phyloP scores from a whole-genome alignment of 2,888 invertebrate genomes.

The Microplitis manilae region DNA sequence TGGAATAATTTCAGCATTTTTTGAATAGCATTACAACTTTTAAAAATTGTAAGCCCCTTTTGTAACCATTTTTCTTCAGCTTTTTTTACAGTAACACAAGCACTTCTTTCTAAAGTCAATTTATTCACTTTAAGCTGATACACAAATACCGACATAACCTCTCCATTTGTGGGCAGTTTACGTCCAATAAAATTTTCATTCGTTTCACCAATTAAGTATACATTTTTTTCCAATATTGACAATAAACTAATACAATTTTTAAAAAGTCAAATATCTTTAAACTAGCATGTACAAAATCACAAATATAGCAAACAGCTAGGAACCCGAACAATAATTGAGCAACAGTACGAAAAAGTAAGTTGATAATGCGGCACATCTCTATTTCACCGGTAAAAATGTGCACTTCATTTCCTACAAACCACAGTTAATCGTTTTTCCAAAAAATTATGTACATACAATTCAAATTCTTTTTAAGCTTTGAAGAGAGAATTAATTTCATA shows the following conservation, averaged over 20 bases:
- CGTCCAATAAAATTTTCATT: neutral
- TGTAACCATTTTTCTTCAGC: slow-evolving; percentile 15
- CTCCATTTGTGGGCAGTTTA: slow-evolving; percentile 4
- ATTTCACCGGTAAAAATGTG: no score
- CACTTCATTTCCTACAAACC: no score
- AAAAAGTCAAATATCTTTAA: no score
- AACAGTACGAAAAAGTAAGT: no score
- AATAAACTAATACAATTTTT: neutral
- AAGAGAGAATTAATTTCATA: no score
- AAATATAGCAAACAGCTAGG: no score
- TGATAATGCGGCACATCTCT: no score
- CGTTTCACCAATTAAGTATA: neutral
- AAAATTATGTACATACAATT: no score
- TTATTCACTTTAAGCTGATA: slow-evolving; percentile 3
- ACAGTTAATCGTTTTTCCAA: no score
- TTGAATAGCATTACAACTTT: neutral
- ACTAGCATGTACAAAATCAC: no score
- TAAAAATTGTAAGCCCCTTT: neutral
- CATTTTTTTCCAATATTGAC: slow-evolving; percentile 7
- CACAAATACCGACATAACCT: slow-evolving; percentile 7
- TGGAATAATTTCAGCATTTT: neutral
- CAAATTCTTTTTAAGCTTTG: no score
- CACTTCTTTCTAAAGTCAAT: neutral
- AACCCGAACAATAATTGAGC: no score
- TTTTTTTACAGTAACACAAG: slow-evolving; percentile 11